phyloP scores from a whole-genome alignment of 2,888 invertebrate genomes.

The Tricholauxania praeusta region DNA sequence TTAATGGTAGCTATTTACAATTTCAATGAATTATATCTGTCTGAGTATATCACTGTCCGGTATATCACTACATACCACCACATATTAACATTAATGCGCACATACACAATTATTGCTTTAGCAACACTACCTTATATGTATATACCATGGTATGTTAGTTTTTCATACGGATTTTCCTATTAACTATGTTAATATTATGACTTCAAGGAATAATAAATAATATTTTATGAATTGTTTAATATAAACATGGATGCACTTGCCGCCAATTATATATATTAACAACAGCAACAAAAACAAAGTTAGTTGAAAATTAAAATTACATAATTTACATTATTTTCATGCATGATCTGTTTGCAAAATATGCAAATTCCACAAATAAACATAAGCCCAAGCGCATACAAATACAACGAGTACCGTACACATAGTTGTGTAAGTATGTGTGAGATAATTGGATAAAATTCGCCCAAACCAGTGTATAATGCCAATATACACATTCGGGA shows the following conservation, averaged over 20 bases:
- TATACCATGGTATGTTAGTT: too few relatives aligned
- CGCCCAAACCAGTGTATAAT: too few relatives aligned
- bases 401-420: not conserved
- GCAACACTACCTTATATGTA: too few relatives aligned
- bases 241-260: not conserved
- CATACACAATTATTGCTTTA: too few relatives aligned
- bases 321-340: conserved; percentile 19
- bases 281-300: conserved; percentile 2
- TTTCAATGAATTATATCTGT: too few relatives aligned
- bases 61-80: too few relatives aligned
- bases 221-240: not conserved
- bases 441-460: conserved; percentile 1
- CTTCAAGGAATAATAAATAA: not conserved
- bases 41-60: too few relatives aligned
- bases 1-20: too few relatives aligned
- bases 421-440: not conserved
- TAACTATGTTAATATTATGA: conserved; percentile 50
- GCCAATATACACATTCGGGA: too few relatives aligned
- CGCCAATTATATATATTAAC: not conserved
- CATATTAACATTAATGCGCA: too few relatives aligned
- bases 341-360: conserved; percentile 30
- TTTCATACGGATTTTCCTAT: conserved; percentile 44
- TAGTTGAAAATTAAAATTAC: not conserved
- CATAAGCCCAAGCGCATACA: not conserved
- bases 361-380: conserved; percentile 29